Conservation (phyloP, 1,140 invertebrate genomes). For the Zaprionus gabonicus region DNA sequence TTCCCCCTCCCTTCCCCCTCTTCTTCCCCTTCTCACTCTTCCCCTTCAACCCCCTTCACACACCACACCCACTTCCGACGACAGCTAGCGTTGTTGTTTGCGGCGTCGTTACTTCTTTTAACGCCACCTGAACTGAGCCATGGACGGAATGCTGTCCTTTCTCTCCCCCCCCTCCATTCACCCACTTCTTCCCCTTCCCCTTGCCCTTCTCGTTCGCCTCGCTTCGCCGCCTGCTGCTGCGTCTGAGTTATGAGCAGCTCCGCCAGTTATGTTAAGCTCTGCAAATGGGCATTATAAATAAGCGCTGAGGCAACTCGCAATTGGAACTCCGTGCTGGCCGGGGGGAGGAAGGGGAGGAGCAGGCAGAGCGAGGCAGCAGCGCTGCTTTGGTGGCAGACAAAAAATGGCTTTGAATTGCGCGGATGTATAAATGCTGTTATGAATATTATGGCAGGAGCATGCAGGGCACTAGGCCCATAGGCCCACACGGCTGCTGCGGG, state of each 20-base stretch:
- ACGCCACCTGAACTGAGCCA: conserved; percentile 26
- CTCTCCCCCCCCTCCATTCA: neutral
- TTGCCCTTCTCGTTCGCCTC: neutral
- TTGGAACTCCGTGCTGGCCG: neutral
- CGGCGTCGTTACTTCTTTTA: conserved; percentile 57
- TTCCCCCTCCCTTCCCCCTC: neutral
- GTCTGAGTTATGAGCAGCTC: conserved; percentile 60
- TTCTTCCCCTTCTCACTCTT: neutral
- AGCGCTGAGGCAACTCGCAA: conserved; percentile 36
- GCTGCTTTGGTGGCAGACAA: neutral
- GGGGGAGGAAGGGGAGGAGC: neutral
- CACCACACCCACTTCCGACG: neutral
- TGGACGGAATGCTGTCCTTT: neutral
- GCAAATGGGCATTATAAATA: conserved; percentile 75
- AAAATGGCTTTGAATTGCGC: conserved; percentile 51
- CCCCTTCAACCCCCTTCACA: neutral
- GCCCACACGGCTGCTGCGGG: neutral
- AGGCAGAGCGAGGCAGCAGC: neutral
- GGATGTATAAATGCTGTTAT: conserved; percentile 70
- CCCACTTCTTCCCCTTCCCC: no score
- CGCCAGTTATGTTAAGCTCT: conserved; percentile 71
- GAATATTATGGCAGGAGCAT: conserved; percentile 51
- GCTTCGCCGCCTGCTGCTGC: conserved; percentile 3
- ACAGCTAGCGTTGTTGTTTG: conserved; percentile 28
- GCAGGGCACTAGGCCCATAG: neutral